Conservation (phyloP, 2,113 vertebrate species). For the Antechinus stuartii region DNA sequence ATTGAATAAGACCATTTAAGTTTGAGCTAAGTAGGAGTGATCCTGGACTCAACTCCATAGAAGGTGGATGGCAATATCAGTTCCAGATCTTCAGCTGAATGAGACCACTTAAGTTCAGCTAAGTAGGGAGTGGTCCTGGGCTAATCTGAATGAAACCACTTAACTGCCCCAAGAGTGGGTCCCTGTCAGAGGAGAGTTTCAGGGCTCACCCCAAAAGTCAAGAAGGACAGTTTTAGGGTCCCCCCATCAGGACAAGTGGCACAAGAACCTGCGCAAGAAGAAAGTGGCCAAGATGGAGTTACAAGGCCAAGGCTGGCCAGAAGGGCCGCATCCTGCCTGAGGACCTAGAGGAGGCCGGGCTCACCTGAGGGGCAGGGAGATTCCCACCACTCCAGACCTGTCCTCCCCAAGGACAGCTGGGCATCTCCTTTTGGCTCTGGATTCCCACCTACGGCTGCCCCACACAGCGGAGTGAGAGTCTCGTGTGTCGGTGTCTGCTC, state of each 20-base stretch:
- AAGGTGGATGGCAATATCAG: too few relatives aligned
- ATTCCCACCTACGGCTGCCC: neutral
- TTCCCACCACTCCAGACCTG: accelerated
- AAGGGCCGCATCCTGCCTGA: slow-evolving; percentile 91
- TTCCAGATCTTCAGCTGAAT: too few relatives aligned
- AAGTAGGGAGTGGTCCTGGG: too few relatives aligned
- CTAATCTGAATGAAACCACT: too few relatives aligned
- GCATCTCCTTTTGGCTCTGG: neutral
- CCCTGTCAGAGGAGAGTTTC: too few relatives aligned
- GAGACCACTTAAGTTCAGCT: too few relatives aligned
- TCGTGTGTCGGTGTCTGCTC: neutral
- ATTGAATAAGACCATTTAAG: too few relatives aligned
- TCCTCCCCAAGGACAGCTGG: neutral
- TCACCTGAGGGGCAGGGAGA: slow-evolving; percentile 48
- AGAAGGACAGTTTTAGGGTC: too few relatives aligned
- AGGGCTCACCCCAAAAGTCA: too few relatives aligned
- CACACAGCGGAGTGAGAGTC: neutral
- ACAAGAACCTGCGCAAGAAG: slow-evolving; percentile 89
- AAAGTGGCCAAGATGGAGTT: slow-evolving; percentile 85
- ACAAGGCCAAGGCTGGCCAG: slow-evolving; percentile 89
- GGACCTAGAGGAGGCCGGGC: slow-evolving; percentile 90
- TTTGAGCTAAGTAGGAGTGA: too few relatives aligned
- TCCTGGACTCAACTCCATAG: too few relatives aligned
- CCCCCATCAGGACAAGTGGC: slow-evolving; percentile 79
- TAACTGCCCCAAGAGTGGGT: too few relatives aligned